These are phyloP conservation scores for Epizoanthus scotinus DNA, from an alignment of 92 coral and sea anemone genomes.

Conservation along the genomic window DNA sequence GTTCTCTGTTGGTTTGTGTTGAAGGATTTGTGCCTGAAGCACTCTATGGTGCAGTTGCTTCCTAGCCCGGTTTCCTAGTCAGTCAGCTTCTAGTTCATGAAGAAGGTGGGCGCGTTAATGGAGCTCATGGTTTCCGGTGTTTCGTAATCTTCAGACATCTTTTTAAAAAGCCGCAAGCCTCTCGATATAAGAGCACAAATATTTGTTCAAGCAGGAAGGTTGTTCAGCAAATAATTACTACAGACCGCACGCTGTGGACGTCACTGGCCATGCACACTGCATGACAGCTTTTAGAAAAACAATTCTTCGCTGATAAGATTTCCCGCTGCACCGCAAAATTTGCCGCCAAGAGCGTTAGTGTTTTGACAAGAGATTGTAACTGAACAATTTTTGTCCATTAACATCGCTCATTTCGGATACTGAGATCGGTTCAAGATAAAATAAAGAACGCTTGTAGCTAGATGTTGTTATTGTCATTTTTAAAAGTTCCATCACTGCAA, in stretches of 20 bases:
- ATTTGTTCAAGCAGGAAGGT: neutral
- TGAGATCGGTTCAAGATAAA: constrained; percentile 2
- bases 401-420: constrained; percentile 7
- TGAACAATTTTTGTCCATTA: constrained; percentile 1
- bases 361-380: neutral
- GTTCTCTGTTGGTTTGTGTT: constrained; percentile 18
- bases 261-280: neutral
- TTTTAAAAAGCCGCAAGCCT: neutral
- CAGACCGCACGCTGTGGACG: neutral
- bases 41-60: neutral
- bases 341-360: neutral
- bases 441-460: too few relatives aligned
- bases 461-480: too few relatives aligned
- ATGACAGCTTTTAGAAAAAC: too few relatives aligned
- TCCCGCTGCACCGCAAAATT: constrained; percentile 9
- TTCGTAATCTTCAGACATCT: neutral
- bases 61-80: too few relatives aligned
- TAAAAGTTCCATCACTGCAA: too few relatives aligned
- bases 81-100: neutral
- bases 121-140: constrained; percentile 1
- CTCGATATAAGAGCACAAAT: neutral
- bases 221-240: neutral
- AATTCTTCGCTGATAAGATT: neutral
- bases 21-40: constrained; percentile 16
- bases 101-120: neutral